Conservation (phyloP, 2,888 invertebrate genomes). For the Adelphocoris suturalis region DNA sequence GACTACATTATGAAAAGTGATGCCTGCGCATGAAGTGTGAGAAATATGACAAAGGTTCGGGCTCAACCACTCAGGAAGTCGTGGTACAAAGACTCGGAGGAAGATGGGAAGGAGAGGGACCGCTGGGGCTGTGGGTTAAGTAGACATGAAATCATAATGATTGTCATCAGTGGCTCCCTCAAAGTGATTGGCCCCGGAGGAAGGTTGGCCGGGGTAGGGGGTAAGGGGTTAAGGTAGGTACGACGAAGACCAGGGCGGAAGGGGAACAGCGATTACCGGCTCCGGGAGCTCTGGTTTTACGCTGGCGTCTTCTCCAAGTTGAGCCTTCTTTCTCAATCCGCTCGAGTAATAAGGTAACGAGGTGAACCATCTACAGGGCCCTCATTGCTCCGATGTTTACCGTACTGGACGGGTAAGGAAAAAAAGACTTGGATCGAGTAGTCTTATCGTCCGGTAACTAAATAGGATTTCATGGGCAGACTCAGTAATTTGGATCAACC, state of each 20-base stretch:
- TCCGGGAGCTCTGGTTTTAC: slow-evolving; percentile 47
- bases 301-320: slow-evolving; percentile 6
- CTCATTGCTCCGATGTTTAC: slow-evolving; percentile 23
- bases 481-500: slow-evolving; percentile 23
- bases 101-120: not conserved
- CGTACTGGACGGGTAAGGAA: not conserved
- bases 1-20: too few species aligned
- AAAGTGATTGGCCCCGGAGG: slow-evolving; percentile 31
- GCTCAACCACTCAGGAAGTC: not conserved
- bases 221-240: slow-evolving; percentile 28
- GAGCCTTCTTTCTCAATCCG: slow-evolving; percentile 7
- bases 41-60: not conserved
- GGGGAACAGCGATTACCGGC: not conserved
- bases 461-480: slow-evolving; percentile 35
- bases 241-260: not conserved
- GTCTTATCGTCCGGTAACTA: slow-evolving; percentile 12
- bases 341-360: slow-evolving; percentile 32
- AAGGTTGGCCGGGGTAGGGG: not conserved
- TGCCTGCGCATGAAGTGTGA: too few species aligned
- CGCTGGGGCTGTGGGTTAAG: slow-evolving; percentile 42
- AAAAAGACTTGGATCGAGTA: not conserved
- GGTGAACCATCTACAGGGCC: slow-evolving; percentile 26
- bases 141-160: slow-evolving; percentile 65
- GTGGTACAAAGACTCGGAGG: not conserved
- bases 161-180: slow-evolving; percentile 59